Conservation (phyloP, 2,113 vertebrate species). For the Peromyscus maniculatus region DNA sequence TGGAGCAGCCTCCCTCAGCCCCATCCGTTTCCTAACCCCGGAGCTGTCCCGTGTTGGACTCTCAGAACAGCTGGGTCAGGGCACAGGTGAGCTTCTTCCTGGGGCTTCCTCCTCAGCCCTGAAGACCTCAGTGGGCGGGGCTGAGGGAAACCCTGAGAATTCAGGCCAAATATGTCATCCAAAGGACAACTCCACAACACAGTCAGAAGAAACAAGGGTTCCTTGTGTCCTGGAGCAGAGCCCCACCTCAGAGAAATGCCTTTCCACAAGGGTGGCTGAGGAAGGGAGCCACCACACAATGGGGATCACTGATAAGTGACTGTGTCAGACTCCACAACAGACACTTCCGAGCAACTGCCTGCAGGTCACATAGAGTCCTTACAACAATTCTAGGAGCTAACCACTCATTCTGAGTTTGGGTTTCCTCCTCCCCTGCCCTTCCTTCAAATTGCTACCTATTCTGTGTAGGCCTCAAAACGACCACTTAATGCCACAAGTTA, state of each 20-base stretch:
- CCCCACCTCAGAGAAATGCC: background rate
- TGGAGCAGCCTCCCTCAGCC: background rate
- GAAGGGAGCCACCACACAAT: background rate
- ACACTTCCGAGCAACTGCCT: background rate
- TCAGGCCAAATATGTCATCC: background rate
- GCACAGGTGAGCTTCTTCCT: background rate
- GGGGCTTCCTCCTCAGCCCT: background rate
- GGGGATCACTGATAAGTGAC: background rate
- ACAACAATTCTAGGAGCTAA: background rate
- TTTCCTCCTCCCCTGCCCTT: background rate
- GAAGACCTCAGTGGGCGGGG: background rate
- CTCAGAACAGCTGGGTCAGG: background rate
- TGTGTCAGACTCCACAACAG: background rate
- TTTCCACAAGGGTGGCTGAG: background rate
- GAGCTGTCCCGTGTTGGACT: background rate
- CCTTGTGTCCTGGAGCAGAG: background rate
- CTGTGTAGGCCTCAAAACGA: background rate
- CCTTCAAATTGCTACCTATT: slow-evolving; percentile 9
- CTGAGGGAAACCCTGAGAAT: background rate
- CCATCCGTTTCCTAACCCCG: too few relatives aligned
- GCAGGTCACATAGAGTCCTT: background rate
- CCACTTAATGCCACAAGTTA: background rate
- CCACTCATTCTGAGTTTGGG: background rate
- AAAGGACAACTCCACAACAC: background rate
- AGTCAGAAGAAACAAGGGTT: background rate